Conservation (phyloP, 2,797 vertebrate species). For the Ciconia nigra region DNA sequence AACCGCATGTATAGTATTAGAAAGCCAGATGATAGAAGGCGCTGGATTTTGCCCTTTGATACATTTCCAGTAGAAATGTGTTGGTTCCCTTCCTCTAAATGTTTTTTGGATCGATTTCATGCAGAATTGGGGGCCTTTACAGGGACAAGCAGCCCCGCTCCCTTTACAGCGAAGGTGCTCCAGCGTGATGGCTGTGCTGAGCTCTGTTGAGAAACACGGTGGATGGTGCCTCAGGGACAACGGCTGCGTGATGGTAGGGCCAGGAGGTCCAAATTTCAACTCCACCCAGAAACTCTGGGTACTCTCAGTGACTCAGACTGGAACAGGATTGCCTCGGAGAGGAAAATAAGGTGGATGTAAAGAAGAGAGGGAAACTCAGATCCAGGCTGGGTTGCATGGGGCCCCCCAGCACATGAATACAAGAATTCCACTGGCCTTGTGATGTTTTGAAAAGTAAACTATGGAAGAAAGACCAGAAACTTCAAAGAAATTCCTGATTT, state of each 20-base stretch:
- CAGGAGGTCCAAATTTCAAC: background rate
- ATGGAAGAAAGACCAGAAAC: slow-evolving; percentile 52
- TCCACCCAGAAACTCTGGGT: background rate
- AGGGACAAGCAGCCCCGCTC: background rate
- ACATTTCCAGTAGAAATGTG: slow-evolving; percentile 22
- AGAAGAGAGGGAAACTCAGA: slow-evolving; percentile 6
- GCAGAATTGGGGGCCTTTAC: background rate
- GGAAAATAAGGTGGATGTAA: background rate
- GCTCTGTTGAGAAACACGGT: background rate
- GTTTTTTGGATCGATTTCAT: slow-evolving; percentile 1
- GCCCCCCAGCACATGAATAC: slow-evolving; percentile 35
- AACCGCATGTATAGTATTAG: background rate
- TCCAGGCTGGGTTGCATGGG: slow-evolving; percentile 19
- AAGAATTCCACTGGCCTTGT: slow-evolving; percentile 57
- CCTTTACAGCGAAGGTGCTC: background rate
- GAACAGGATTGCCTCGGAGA: background rate
- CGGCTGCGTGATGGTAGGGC: background rate
- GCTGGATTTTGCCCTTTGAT: slow-evolving; percentile 27
- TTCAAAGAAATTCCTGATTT: slow-evolving; percentile 70
- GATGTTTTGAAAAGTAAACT: slow-evolving; percentile 70
- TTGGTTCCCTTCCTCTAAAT: background rate
- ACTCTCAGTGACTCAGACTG: background rate
- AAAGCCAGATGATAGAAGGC: slow-evolving; percentile 13
- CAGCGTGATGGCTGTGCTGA: rapidly evolving
- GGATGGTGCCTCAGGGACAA: background rate